These are phyloP conservation scores for Thyatira batis DNA, from an alignment of 2,888 invertebrate genomes.

Conservation along the genomic window DNA sequence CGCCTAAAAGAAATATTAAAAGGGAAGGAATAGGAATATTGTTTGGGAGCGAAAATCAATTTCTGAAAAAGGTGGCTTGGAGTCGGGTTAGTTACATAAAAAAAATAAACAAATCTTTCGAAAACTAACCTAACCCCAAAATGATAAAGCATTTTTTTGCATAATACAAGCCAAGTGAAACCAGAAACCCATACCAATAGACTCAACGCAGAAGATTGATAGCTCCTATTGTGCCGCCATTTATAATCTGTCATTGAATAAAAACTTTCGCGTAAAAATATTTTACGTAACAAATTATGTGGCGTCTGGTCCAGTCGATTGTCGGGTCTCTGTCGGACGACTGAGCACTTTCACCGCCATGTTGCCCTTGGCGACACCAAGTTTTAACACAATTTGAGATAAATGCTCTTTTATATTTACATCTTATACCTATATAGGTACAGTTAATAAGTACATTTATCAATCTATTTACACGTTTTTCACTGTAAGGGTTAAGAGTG, in stretches of 20 bases:
- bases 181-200: neutral
- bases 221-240: neutral
- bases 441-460: too few species aligned
- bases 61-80: too few species aligned
- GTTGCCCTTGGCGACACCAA: neutral
- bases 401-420: too few species aligned
- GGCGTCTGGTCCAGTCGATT: neutral
- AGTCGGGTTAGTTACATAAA: too few species aligned
- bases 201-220: neutral
- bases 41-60: too few species aligned
- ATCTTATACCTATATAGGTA: too few species aligned
- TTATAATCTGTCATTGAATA: neutral
- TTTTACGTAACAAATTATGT: slow-evolving; percentile 3
- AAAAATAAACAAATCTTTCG: too few species aligned
- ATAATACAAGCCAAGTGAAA: neutral
- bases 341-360: neutral
- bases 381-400: neutral
- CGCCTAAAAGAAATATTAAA: too few species aligned
- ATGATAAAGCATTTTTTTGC: neutral
- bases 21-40: too few species aligned
- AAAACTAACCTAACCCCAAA: too few species aligned
- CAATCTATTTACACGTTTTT: too few species aligned
- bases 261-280: slow-evolving; percentile 2
- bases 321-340: neutral
- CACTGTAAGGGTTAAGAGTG: too few species aligned